These are phyloP conservation scores for Andinoacara biseriatus DNA, from an alignment of 2,113 vertebrate species.

Conservation along the genomic window DNA sequence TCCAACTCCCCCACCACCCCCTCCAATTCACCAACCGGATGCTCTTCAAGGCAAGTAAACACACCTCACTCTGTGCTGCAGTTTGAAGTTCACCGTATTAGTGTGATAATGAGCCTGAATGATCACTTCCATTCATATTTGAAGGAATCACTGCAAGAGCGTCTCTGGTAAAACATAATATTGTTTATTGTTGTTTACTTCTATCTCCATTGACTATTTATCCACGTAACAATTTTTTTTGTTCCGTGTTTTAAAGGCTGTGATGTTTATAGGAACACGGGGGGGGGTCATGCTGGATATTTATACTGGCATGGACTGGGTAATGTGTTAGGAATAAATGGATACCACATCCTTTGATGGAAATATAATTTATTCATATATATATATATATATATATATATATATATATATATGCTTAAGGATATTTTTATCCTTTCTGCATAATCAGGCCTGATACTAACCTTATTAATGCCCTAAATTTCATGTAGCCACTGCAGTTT, in stretches of 20 bases:
- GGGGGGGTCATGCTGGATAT: no score
- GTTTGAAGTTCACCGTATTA: neutral
- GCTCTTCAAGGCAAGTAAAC: slow-evolving; percentile 58
- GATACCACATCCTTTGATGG: no score
- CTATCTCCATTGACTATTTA: no score
- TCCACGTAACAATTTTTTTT: no score
- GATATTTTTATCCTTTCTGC: no score
- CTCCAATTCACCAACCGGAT: slow-evolving; percentile 41
- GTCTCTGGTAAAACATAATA: neutral
- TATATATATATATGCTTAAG: no score
- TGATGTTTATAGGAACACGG: no score
- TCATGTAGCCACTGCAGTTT: rapidly evolving
- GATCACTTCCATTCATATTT: neutral
- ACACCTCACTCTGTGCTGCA: slow-evolving; percentile 21
- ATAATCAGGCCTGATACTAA: neutral
- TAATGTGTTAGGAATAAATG: no score
- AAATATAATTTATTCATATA: no score
- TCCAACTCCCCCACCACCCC: neutral
- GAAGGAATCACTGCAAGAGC: neutral
- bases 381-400: no score
- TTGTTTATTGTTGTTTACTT: neutral
- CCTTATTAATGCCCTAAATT: neutral
- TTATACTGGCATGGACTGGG: no score
- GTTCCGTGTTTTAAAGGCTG: no score
- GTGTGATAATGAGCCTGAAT: neutral